These are phyloP conservation scores for Nyctereutes procyonoides DNA, from an alignment of 2,113 vertebrate species.

Conservation along the genomic window DNA sequence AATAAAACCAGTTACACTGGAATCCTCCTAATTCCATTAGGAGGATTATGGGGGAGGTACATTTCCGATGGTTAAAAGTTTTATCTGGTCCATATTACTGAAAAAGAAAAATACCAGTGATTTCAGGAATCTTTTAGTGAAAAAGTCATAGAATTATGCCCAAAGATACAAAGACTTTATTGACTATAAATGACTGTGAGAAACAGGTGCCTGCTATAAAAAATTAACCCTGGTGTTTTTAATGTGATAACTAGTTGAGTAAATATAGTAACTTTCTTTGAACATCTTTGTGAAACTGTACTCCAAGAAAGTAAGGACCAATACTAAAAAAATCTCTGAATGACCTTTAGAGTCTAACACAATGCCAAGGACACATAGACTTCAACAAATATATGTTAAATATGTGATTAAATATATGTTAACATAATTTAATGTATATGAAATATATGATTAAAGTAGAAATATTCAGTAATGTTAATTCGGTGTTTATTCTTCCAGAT, in stretches of 20 bases:
- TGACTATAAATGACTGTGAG: background rate
- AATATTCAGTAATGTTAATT: slow-evolving; percentile 22
- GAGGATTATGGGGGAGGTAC: background rate
- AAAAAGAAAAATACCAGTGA: background rate
- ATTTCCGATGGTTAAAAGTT: background rate
- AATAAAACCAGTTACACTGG: background rate
- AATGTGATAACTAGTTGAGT: slow-evolving; percentile 27
- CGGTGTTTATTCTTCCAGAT: slow-evolving; percentile 88
- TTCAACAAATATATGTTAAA: background rate
- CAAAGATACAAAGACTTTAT: slow-evolving; percentile 24
- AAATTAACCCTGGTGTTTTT: slow-evolving; percentile 25
- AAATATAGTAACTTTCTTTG: slow-evolving; percentile 42
- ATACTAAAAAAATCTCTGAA: background rate
- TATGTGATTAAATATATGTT: background rate
- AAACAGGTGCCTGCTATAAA: slow-evolving; percentile 17
- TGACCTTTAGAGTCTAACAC: background rate
- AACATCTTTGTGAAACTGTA: slow-evolving; percentile 41
- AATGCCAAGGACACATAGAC: background rate
- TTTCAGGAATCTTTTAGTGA: background rate
- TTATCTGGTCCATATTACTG: background rate
- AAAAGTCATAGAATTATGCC: slow-evolving; percentile 10
- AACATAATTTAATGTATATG: background rate
- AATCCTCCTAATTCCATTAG: background rate
- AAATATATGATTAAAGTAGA: background rate
- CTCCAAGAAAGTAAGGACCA: background rate